Percentiles rank a stretch among this genome's conserved stretches.
Conservation (phyloP, 2,113 vertebrate species). For the Vombatus ursinus region DNA sequence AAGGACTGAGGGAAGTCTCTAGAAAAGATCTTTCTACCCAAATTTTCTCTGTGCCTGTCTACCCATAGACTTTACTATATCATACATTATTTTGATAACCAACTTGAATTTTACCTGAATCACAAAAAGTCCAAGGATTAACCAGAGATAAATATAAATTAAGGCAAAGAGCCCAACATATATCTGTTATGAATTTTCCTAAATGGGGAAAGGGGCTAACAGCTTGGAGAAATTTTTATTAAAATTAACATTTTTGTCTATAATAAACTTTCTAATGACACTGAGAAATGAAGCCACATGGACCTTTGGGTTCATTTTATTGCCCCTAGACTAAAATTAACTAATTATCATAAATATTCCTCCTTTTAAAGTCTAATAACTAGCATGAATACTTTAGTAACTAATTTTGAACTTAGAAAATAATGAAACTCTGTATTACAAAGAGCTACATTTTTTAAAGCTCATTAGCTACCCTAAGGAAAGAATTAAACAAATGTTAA, state of each 20-base stretch:
- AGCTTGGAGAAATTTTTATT: background rate
- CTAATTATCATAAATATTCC: background rate
- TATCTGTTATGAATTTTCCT: background rate
- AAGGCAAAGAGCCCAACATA: background rate
- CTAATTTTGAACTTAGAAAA: background rate
- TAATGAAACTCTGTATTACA: background rate
- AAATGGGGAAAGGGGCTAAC: background rate
- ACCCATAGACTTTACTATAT: background rate
- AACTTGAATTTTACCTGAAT: background rate
- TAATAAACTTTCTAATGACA: background rate
- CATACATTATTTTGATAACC: background rate
- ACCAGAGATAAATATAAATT: background rate
- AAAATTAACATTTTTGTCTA: background rate
- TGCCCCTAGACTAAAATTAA: background rate
- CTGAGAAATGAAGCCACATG: background rate
- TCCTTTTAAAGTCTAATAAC: background rate
- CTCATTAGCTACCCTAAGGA: background rate
- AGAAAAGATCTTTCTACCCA: background rate
- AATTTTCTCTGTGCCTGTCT: background rate
- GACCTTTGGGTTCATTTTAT: background rate
- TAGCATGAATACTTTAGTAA: background rate
- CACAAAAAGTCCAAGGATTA: background rate
- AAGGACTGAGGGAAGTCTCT: too few species aligned
- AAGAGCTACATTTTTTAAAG: constrained; percentile 24
- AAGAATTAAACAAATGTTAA: background rate